These are phyloP conservation scores for Marmota monax DNA, from an alignment of 2,113 vertebrate genomes.

Conservation along the genomic window DNA sequence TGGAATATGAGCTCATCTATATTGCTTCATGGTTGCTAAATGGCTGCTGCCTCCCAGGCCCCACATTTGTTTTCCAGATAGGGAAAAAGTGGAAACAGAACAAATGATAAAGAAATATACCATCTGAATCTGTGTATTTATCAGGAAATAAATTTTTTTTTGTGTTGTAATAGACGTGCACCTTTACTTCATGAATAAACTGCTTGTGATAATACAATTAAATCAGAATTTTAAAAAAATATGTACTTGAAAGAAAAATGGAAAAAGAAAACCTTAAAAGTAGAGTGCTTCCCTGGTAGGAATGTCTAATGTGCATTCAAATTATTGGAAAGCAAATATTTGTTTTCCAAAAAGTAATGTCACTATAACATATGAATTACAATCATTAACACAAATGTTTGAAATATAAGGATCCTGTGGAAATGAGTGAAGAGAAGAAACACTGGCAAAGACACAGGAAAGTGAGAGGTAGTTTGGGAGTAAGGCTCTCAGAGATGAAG, in stretches of 20 bases:
- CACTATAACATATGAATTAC: not conserved
- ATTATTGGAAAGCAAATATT: conserved; percentile 15
- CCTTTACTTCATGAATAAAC: conserved; percentile 69
- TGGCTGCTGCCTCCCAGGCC: not conserved
- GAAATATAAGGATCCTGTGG: conserved; percentile 54
- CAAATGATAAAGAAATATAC: not conserved
- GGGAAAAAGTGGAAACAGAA: not conserved
- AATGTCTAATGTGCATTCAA: conserved; percentile 44
- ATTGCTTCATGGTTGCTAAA: not conserved
- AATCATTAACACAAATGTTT: conserved; percentile 67
- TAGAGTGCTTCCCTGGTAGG: conserved; percentile 18
- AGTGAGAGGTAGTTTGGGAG: not conserved
- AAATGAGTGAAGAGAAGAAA: conserved; percentile 31
- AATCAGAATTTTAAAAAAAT: conserved; percentile 73
- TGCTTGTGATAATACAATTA: conserved; percentile 71
- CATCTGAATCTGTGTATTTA: not conserved
- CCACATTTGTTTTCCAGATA: not conserved
- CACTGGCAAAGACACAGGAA: not conserved
- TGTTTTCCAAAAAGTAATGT: conserved; percentile 22
- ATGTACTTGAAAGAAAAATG: conserved; percentile 82
- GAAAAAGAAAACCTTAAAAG: conserved; percentile 75
- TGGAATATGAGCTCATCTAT: not conserved
- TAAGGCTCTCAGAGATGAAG: conserved; percentile 57
- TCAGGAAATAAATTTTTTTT: not conserved
- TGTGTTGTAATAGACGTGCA: not conserved